Evolutionary conservation across 2,113 vertebrate genomes (phyloP).

Genomic region (Crotalus viridis): DNA sequence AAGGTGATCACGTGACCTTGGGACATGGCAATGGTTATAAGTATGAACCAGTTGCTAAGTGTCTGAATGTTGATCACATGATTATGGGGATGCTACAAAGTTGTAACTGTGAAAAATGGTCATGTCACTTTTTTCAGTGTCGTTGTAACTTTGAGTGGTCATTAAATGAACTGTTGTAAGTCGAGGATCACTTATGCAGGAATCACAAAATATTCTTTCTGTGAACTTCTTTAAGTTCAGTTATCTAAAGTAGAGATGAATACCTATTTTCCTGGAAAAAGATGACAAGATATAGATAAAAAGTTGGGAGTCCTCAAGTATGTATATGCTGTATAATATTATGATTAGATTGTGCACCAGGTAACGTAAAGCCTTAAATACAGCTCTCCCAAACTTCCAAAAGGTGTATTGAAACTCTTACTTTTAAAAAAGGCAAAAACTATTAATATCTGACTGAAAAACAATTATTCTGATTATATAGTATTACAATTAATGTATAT

Average conservation of each 20-base stretch:
- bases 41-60: no score
- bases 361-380: neutral
- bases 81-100: no score
- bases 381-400: neutral
- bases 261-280: neutral
- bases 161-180: no score
- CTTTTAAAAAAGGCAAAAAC: neutral
- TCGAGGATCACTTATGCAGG: neutral
- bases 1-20: no score
- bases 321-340: neutral
- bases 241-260: neutral
- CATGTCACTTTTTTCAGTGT: no score
- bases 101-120: no score
- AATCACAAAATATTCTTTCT: neutral
- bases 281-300: neutral
- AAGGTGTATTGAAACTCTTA: neutral
- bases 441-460: neutral
- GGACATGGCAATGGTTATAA: no score
- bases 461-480: neutral
- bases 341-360: neutral
- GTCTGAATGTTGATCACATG: no score
- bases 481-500: neutral
- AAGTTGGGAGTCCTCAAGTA: neutral
- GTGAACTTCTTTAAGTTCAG: neutral
- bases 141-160: no score